Conservation (phyloP, 1,140 invertebrate genomes). For the Brachionus koreanus region DNA sequence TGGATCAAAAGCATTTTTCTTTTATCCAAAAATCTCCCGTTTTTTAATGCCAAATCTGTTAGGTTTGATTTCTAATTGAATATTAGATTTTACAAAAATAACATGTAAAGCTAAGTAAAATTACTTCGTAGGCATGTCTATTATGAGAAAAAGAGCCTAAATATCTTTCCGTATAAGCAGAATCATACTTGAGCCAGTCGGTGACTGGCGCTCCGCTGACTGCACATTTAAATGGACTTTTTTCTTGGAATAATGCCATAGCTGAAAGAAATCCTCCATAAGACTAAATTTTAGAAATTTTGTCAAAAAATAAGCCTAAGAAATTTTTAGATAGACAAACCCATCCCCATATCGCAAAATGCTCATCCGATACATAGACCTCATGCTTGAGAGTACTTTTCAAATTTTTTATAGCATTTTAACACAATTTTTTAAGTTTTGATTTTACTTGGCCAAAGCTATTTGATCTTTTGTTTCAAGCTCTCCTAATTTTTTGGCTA, state of each 20-base stretch:
- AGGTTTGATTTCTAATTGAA: conserved; percentile 16
- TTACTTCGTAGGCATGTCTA: conserved; percentile 34
- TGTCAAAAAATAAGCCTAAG: not conserved
- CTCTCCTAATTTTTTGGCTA: conserved; percentile 19
- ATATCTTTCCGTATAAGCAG: conserved; percentile 30
- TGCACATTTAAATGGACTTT: conserved; percentile 36
- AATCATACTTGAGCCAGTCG: conserved; percentile 41
- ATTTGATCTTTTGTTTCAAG: conserved; percentile 26
- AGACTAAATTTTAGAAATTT: not conserved
- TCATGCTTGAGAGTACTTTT: conserved; percentile 35
- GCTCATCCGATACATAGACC: not conserved
- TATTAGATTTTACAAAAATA: not conserved
- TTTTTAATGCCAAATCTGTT: not conserved
- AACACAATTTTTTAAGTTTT: not conserved
- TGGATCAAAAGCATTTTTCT: conserved; percentile 34
- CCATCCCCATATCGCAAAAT: conserved; percentile 43
- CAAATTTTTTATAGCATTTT: not conserved
- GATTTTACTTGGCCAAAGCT: conserved; percentile 26
- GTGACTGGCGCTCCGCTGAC: conserved; percentile 28
- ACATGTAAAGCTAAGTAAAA: not conserved
- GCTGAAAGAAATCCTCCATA: conserved; percentile 34
- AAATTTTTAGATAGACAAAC: not conserved
- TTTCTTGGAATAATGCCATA: conserved; percentile 14
- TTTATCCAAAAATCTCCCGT: not conserved
- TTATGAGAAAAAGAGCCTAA: conserved; percentile 2